Evolutionary conservation across 2,113 vertebrate genomes (phyloP), one percentile per base, ranked within the genome.

Genomic region (Ammospiza nelsoni): DNA sequence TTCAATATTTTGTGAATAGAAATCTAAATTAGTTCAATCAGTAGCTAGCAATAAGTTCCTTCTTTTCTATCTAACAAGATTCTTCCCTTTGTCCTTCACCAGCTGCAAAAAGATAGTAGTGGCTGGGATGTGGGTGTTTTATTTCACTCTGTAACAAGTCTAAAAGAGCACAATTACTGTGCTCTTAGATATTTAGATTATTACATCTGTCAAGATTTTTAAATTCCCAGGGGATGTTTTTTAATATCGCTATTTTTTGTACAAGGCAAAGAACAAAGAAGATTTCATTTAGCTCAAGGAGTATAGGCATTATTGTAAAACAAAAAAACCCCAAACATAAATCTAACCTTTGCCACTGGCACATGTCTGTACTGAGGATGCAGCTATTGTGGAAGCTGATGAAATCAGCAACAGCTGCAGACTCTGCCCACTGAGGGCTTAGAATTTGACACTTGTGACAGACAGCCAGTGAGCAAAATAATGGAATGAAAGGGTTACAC

Each of bases 201-300:
- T 67, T 77, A 91, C 48, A 93, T 67, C 29, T 63, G 25, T 67
- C 65, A 85, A 84, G 59, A 90, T 67, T 91, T 87, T 91, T 66
- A 39, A 90, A 24, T 73, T 80, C 82, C 43, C 9, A 14, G 39
- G 55, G 43, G 29, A 48, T 23, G 24, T 57, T 83, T 49, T 61
- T 89, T 72, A 44, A 23, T 41, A 57, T 73, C 69, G 57, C 37
- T 54, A 10, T 28, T 69, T 88, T 89, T 84, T 89, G 15, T 69
- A 51, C 43, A 54, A 87, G 25, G 67, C 67, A 72, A 95, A 73
- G 54, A 66, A 87, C 2, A 9, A 46, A 69, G 35, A 79, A 14
- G 35, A 58, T 27, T 84, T 86, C 20, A 49, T 93, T 49, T 46
- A 66, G 33, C 16, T 66, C 69, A 73, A 88, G 63, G 19, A 77